Evolutionary conservation across 2,797 vertebrate genomes (phyloP).

Genomic region (Gastrophryne carolinensis): DNA sequence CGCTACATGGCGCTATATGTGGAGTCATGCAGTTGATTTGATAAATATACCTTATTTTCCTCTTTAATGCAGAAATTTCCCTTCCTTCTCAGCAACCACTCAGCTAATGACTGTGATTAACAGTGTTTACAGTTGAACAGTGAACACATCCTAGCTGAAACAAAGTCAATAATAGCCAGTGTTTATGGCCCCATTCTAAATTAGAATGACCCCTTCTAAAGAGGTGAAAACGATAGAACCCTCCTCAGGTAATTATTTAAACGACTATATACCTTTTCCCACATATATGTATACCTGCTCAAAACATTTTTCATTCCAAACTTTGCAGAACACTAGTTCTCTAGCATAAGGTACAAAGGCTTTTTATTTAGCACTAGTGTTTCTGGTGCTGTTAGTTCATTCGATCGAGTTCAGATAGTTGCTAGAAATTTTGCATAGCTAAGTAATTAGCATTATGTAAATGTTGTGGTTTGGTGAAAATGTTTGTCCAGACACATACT

Average conservation of each 20-base stretch:
- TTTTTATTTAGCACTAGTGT: too few species aligned
- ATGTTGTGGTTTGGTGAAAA: too few species aligned
- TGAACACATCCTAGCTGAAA: not conserved
- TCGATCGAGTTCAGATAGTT: too few species aligned
- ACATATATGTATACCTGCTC: too few species aligned
- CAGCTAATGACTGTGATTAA: slow-evolving; percentile 8
- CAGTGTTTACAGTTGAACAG: slow-evolving; percentile 22
- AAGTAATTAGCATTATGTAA: too few species aligned
- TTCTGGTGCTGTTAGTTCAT: too few species aligned
- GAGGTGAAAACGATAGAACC: slow-evolving; percentile 27
- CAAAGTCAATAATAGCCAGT: slow-evolving; percentile 35
- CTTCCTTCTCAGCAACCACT: not conserved
- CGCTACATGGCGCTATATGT: too few species aligned
- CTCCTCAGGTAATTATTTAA: not conserved
- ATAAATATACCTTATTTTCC: slow-evolving; percentile 5
- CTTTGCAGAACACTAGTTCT: too few species aligned
- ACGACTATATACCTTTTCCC: not conserved
- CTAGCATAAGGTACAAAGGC: too few species aligned
- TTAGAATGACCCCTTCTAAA: not conserved
- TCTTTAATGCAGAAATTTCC: slow-evolving; percentile 7
- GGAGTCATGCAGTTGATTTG: not conserved
- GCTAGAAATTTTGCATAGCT: too few species aligned
- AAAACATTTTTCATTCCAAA: too few species aligned
- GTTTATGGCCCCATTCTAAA: slow-evolving; percentile 24
- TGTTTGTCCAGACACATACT: too few species aligned